Evolutionary conservation across 2,888 invertebrate genomes (phyloP), one percentile per base, ranked within the genome.

Genomic region (Acleris sparsana): DNA sequence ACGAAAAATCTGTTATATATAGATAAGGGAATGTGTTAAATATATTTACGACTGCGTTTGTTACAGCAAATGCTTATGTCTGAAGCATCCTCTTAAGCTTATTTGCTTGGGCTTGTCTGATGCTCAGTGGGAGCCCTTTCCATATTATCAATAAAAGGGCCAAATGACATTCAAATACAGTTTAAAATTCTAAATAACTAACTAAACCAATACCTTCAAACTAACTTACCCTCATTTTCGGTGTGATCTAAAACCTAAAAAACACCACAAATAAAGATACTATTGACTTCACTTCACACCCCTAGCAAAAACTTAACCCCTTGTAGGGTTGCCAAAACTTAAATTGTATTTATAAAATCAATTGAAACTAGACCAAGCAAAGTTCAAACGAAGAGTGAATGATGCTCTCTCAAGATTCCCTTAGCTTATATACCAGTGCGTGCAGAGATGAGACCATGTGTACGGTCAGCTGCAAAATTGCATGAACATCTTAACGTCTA

Each of bases 391-490:
- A 53, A 18, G 57, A 48, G 46, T 11, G 62, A 62, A 49, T 66
- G 66, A 25, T 62, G 57, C 16, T 17, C 46, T 16, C 16, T 3
- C 16, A 20, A 39, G 52, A 29, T 22, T 25, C 39, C 29, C 25
- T 58, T 46, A 22, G 56, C 61, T 66, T 66, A 62, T 66, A 66
- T 66, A 66, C 56, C n/a, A n/a, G n/a, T 33, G 16, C n/a, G 48
- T 11, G 46, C 1, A 17, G 58, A 33, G 58, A 59, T 59, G 49
- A 59, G 46, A 43, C 13, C 49, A 59, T 57, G 29, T 25, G 39
- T 46, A 46, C n/a, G n/a, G n/a, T n/a, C n/a, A n/a, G n/a, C n/a
- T n/a, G n/a, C n/a, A n/a, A n/a, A n/a, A n/a, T n/a, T n/a, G n/a
- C n/a, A n/a, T n/a, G n/a, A n/a, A n/a, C n/a, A n/a, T n/a, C n/a